A percentile compares a stretch with the other conserved stretches of the same genome.
These are phyloP conservation scores for Tragopan temminckii DNA, from an alignment of 2,797 vertebrate species.

Conservation along the genomic window DNA sequence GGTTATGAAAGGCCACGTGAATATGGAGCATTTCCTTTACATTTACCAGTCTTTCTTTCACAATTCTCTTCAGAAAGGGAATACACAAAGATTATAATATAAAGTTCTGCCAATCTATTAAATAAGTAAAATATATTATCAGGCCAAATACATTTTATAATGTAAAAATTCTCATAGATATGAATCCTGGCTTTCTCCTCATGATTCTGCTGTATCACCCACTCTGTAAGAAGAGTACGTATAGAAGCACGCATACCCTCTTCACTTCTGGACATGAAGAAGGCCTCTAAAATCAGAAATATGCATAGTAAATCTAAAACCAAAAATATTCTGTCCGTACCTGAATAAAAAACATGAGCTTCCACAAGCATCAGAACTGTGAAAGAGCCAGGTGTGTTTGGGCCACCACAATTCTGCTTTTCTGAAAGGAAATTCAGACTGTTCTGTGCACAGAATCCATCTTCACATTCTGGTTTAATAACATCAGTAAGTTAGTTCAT, in stretches of 20 bases:
- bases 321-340: neutral
- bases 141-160: neutral
- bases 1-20: neutral
- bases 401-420: neutral
- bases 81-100: neutral
- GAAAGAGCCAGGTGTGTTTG: neutral
- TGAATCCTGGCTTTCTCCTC: neutral
- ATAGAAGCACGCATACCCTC: neutral
- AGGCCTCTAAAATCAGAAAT: neutral
- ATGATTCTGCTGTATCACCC: neutral
- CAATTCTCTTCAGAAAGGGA: neutral
- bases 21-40: neutral
- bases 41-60: neutral
- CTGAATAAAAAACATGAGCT: neutral
- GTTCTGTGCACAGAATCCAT: neutral
- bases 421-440: neutral
- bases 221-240: neutral
- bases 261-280: neutral
- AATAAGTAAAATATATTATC: neutral
- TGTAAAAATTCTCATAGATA: neutral
- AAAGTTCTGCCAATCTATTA: neutral
- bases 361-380: neutral
- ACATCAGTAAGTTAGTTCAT: neutral
- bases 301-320: neutral
- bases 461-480: neutral